A percentile compares a stretch with the other conserved stretches of the same genome.
Evolutionary conservation across 1,140 invertebrate species (phyloP).

Genomic region (Zaprionus davidi): DNA sequence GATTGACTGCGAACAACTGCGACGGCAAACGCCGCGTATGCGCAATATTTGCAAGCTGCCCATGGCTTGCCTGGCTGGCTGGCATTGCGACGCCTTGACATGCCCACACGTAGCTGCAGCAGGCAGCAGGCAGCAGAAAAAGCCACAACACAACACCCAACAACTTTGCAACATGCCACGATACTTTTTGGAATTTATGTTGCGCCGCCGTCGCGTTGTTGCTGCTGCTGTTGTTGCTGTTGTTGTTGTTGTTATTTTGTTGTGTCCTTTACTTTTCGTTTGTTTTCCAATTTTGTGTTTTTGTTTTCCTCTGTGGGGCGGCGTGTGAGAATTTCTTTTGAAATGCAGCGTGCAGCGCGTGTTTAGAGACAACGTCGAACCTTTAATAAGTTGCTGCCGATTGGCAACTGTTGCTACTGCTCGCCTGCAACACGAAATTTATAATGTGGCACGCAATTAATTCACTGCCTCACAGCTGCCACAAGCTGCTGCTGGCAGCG

Average conservation of each 20-base stretch:
- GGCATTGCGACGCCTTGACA: constrained; percentile 75
- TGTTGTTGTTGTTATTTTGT: not conserved
- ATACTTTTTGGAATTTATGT: constrained; percentile 77
- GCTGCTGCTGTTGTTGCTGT: not conserved
- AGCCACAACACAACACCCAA: constrained; percentile 57
- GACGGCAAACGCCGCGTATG: constrained; percentile 56
- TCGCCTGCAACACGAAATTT: constrained; percentile 48
- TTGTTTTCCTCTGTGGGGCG: constrained; percentile 39
- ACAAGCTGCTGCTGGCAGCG: constrained; percentile 46
- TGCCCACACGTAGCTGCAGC: constrained; percentile 70
- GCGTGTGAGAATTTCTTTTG: constrained; percentile 77
- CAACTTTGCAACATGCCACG: constrained; percentile 80
- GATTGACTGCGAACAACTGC: constrained; percentile 39
- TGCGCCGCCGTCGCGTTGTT: constrained; percentile 37
- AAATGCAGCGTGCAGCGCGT: constrained; percentile 51
- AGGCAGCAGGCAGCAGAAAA: constrained; percentile 32
- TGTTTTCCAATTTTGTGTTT: constrained; percentile 31
- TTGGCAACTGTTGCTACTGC: too few species aligned
- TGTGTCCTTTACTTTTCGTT: constrained; percentile 17
- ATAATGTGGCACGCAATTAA: constrained; percentile 81
- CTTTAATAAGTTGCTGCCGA: constrained; percentile 54
- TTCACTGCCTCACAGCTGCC: constrained; percentile 63
- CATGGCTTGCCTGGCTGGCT: constrained; percentile 31
- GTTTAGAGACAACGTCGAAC: constrained; percentile 46
- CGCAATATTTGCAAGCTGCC: constrained; percentile 67